Evolutionary conservation across 2,797 vertebrate genomes (phyloP).

Genomic region (Pipistrellus pipistrellus): DNA sequence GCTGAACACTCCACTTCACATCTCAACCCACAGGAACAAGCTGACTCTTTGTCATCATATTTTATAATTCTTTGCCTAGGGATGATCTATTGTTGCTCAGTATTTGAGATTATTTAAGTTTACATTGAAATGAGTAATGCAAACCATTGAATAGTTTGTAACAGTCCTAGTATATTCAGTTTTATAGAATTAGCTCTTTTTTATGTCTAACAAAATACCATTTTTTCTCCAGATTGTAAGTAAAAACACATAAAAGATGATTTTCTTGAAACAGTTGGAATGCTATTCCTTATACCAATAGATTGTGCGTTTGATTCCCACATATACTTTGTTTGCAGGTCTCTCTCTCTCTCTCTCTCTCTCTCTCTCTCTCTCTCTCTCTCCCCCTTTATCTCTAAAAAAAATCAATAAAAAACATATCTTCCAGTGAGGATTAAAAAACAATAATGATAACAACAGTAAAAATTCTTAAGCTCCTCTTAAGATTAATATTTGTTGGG

Average conservation of each 20-base stretch:
- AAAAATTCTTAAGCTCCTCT: background rate
- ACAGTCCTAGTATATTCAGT: background rate
- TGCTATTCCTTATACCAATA: background rate
- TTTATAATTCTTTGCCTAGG: constrained; percentile 19
- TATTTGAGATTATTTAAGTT: constrained; percentile 15
- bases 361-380: too few species aligned
- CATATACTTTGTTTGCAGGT: background rate
- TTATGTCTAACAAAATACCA: background rate
- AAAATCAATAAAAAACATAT: background rate
- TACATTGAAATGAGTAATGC: background rate
- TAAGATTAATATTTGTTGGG: background rate
- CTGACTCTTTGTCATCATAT: background rate
- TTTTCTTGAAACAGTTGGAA: background rate
- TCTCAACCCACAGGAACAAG: background rate
- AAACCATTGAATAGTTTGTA: background rate
- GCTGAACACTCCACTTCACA: background rate
- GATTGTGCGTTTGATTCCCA: background rate
- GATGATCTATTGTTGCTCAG: background rate
- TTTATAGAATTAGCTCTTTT: constrained; percentile 18
- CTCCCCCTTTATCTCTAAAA: too few species aligned
- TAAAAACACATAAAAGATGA: constrained; percentile 1
- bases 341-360: too few species aligned
- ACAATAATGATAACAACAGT: background rate
- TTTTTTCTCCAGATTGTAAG: background rate
- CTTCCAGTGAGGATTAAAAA: background rate